A percentile compares a stretch with the other conserved stretches of the same genome.
Evolutionary conservation across 2,797 vertebrate genomes (phyloP).

Genomic region (Numenius phaeopus): DNA sequence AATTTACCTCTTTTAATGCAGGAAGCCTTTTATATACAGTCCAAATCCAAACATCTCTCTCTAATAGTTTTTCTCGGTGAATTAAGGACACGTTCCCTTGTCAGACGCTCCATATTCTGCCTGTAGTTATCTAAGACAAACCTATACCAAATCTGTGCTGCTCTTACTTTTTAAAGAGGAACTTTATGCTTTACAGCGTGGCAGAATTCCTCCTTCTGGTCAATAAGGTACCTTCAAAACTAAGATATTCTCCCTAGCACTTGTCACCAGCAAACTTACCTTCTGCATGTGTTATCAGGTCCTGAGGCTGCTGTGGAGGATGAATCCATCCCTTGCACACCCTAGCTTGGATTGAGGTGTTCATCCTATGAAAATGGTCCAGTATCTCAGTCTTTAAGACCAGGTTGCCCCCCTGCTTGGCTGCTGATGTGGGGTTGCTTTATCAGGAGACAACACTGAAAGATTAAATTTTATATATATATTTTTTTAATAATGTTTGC

Average conservation of each 20-base stretch:
- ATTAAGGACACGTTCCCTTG: constrained; percentile 35
- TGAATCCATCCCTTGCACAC: background rate
- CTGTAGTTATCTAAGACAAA: constrained; percentile 12
- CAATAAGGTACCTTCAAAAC: background rate
- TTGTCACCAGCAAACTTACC: background rate
- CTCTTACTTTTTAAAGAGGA: constrained; percentile 1
- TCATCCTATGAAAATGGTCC: background rate
- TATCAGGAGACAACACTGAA: background rate
- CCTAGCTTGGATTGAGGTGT: background rate
- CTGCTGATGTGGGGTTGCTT: background rate
- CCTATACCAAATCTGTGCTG: background rate
- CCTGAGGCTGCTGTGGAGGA: background rate
- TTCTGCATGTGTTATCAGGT: background rate
- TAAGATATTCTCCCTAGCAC: background rate
- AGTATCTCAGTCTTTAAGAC: background rate
- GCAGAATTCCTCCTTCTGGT: background rate
- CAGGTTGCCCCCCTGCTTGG: background rate
- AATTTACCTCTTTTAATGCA: constrained; percentile 62
- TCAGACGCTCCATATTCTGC: background rate
- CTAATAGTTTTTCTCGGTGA: constrained; percentile 65
- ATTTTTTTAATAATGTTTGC: background rate
- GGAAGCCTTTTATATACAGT: constrained; percentile 60
- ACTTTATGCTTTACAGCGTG: background rate
- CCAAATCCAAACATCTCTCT: constrained; percentile 56
- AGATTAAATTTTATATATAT: background rate